Conservation (phyloP, 2,113 vertebrate genomes). For the Megaceryle torquata region DNA sequence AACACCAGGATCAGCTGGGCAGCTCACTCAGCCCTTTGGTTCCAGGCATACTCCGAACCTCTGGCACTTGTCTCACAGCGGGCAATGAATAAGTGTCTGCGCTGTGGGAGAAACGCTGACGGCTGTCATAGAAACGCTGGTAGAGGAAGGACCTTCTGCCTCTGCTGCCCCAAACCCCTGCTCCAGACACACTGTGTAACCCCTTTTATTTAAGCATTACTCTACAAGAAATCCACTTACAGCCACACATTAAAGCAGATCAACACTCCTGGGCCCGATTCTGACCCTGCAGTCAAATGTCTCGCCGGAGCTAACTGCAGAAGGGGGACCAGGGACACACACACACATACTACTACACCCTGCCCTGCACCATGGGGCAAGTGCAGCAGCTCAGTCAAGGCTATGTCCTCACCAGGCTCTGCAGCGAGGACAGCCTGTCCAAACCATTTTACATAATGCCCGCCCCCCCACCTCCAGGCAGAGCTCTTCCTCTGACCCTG, state of each 20-base stretch:
- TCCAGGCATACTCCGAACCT: neutral
- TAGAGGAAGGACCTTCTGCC: conserved; percentile 5
- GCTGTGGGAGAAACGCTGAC: neutral
- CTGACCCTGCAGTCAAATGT: neutral
- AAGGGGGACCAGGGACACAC: neutral
- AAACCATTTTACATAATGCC: neutral
- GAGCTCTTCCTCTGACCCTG: neutral
- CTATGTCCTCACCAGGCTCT: neutral
- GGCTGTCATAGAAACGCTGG: conserved; percentile 40
- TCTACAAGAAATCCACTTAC: conserved; percentile 32
- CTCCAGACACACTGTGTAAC: conserved; percentile 26
- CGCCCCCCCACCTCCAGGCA: neutral
- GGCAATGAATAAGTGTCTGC: neutral
- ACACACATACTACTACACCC: neutral
- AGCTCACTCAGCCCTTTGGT: neutral
- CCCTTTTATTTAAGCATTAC: conserved; percentile 16
- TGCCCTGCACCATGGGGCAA: neutral
- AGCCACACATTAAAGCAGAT: neutral
- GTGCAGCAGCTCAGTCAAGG: neutral
- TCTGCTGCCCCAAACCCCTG: neutral
- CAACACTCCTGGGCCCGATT: neutral
- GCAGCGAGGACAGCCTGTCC: neutral
- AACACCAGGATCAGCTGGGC: neutral
- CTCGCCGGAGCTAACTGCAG: neutral
- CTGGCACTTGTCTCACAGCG: neutral